phyloP scores from a whole-genome alignment of 2,888 invertebrate species.

The Orthosia gothica region DNA sequence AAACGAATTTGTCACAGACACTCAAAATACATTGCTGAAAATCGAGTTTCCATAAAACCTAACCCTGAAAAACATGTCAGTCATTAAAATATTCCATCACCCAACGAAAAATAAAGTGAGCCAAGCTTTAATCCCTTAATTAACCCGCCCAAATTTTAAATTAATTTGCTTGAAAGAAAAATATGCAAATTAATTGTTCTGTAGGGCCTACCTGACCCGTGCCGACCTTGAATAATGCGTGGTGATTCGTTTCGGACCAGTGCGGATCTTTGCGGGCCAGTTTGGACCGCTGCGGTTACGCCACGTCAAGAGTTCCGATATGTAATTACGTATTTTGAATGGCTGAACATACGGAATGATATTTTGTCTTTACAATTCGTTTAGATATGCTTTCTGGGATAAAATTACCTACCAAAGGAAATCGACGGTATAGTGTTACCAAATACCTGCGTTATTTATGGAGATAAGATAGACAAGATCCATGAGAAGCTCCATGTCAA shows the following conservation, averaged over 20 bases:
- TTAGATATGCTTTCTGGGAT: too few species aligned
- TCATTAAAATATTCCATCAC: slow-evolving; percentile 30
- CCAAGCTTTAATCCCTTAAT: slow-evolving; percentile 57
- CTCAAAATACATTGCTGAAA: not conserved
- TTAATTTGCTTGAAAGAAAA: slow-evolving; percentile 65
- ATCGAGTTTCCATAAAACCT: not conserved
- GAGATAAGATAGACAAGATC: too few species aligned
- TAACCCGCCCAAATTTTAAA: slow-evolving; percentile 63
- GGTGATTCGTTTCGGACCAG: slow-evolving; percentile 6
- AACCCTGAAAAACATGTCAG: slow-evolving; percentile 23
- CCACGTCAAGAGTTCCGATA: slow-evolving; percentile 38
- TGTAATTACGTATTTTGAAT: slow-evolving; percentile 56
- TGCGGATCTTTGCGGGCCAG: slow-evolving; percentile 21
- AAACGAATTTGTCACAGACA: not conserved
- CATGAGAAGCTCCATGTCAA: too few species aligned
- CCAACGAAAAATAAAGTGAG: slow-evolving; percentile 37
- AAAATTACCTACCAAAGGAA: too few species aligned
- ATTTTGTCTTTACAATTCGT: not conserved
- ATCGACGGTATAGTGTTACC: too few species aligned
- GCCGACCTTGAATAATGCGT: slow-evolving; percentile 45
- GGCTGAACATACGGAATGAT: slow-evolving; percentile 27
- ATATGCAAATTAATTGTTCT: slow-evolving; percentile 69
- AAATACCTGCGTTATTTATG: too few species aligned
- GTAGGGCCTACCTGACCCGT: slow-evolving; percentile 56
- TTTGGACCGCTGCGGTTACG: slow-evolving; percentile 45